Conservation (phyloP, 2,888 invertebrate genomes). For the Eristalis arbustorum region DNA sequence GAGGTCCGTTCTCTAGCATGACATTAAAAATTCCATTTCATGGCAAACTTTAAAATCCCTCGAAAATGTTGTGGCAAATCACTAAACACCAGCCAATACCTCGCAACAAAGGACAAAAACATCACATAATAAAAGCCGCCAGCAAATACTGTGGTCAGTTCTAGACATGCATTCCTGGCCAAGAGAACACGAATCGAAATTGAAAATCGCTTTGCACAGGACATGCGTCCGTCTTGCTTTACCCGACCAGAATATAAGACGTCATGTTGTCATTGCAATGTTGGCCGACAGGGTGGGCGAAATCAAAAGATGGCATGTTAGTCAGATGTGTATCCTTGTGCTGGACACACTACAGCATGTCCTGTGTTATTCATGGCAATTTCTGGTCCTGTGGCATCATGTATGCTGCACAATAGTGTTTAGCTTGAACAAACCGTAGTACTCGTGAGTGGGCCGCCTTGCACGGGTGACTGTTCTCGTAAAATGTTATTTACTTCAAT, state of each 20-base stretch:
- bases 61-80: not conserved
- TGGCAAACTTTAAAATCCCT: too few species aligned
- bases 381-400: not conserved
- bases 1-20: too few species aligned
- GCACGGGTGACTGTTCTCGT: not conserved
- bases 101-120: not conserved
- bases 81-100: not conserved
- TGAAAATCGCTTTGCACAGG: not conserved
- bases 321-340: not conserved
- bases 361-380: not conserved
- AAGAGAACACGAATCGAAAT: not conserved
- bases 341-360: not conserved
- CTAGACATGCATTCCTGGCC: not conserved
- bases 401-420: not conserved
- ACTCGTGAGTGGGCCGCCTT: not conserved
- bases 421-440: not conserved
- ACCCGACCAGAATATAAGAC: not conserved
- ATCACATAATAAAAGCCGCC: not conserved
- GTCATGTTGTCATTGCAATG: not conserved
- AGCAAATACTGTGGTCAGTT: not conserved
- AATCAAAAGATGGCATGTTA: not conserved
- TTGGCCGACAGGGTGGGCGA: not conserved
- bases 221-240: not conserved
- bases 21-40: too few species aligned
- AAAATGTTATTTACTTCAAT: conserved; percentile 52